Base-by-base conservation (phyloP, 1,140 invertebrate species). In the Campoletis sonorensis region DNA sequence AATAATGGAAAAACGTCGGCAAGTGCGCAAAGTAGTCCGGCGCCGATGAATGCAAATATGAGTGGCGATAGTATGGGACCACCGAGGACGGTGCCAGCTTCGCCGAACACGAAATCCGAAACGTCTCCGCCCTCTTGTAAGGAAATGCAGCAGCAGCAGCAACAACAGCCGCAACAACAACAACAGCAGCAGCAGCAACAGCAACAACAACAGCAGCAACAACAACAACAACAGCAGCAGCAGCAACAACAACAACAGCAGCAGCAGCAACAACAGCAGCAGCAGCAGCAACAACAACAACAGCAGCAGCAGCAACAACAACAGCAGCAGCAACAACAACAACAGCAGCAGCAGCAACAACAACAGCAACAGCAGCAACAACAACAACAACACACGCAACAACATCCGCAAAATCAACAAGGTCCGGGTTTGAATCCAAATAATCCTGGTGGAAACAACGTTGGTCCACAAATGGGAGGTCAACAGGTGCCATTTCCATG, bases 11-110 rank as follows among this genome's bases (percentile, higher is more conserved):
- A 92, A 73, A 89, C 86, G 5, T 87, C 87, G 0, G 86, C 88
- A 0, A 92, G 91, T 67, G 91, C 91, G 16, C 91, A 92, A 71
- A 92, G 90, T 71, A 92, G 91, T 87, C 91, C 91, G 8, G 89
- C 89, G 5, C 88, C 91, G 3, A 86, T 92, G 26, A 92, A 89
- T 64, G 85, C 88, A 11, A 89, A 84, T 77, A 84, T 92, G 13
- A 83, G 85, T 23, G 76, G 76, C 8, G 91, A 92, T 26, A 87
- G 88, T 27, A 92, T 92, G 91, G 91, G 91, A 33, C 91, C 91
- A 16, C 91, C 91, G 7, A 85, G 91, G 82, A 91, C 89, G 10
- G 84, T 92, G 13, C 91, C 91, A 18, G 91, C 89, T 3, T 92
- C 91, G 1, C 91, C 91, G 7, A 92, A 90, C 26, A 92, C 89